A percentile compares a stretch with the other conserved stretches of the same genome.
Evolutionary conservation across 2,797 vertebrate genomes (phyloP).

Genomic region (Aplochiton taeniatus): DNA sequence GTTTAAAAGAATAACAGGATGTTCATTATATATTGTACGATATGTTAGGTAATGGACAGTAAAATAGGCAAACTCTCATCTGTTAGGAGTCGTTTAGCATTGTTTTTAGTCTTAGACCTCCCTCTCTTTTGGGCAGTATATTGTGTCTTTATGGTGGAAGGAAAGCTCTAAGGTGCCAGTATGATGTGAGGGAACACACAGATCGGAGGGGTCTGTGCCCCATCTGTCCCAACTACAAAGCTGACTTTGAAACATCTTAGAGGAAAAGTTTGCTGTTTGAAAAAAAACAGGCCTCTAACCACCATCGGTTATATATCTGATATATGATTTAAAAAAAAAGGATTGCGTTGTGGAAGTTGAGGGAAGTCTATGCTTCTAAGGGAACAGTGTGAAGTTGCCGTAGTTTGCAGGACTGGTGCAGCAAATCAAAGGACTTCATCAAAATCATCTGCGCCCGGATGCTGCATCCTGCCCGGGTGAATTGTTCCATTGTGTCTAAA

Average conservation of each 20-base stretch:
- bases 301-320: conserved; percentile 51
- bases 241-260: conserved; percentile 54
- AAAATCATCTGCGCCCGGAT: conserved; percentile 35
- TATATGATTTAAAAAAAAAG: too few species aligned
- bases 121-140: too few species aligned
- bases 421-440: conserved; percentile 52
- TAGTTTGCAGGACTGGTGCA: conserved; percentile 43
- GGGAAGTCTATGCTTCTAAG: conserved; percentile 46
- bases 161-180: too few species aligned
- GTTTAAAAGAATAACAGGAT: too few species aligned
- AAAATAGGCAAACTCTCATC: too few species aligned
- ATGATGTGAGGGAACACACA: conserved; percentile 51
- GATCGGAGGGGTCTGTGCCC: conserved; percentile 25
- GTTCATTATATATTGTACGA: background rate
- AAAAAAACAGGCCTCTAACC: conserved; percentile 54
- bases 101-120: too few species aligned
- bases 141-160: too few species aligned
- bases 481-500: conserved; percentile 62
- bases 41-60: too few species aligned
- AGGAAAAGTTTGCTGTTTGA: conserved; percentile 43
- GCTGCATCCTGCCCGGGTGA: conserved; percentile 60
- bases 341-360: conserved; percentile 58
- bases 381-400: conserved; percentile 31
- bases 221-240: conserved; percentile 44
- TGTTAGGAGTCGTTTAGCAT: too few species aligned